Evolutionary conservation across 2,113 vertebrate genomes (phyloP), one percentile per base, ranked within the genome.

Genomic region (Saiga tatarica): DNA sequence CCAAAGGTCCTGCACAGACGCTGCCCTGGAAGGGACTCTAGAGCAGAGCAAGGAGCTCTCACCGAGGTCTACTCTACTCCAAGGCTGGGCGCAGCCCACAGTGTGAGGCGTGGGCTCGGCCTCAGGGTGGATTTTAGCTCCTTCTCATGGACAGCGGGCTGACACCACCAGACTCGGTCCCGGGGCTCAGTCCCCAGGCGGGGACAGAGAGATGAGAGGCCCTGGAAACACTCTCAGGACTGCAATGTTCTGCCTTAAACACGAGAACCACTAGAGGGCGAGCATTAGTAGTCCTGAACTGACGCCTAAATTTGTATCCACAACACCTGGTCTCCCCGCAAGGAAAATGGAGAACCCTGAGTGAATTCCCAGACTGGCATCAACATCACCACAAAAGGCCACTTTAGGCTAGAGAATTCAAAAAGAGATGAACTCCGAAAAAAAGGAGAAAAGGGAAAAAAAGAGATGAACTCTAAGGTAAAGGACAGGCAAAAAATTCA

Each of bases 1-100:
- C 28, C 42, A 0, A 42, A 64, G 0, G 0, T 19, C 3, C 42
- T 8, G 67, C 36, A 26, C 1, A 39, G 59, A 52, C 3, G 33
- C 30, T 16, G 55, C 39, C 57, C 5, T 15, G 47, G 1, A 0
- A 6, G 6, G 23, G 45, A 25, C 19, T 45, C 45, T 23, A 26
- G 14, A 23, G 52, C 50, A 45, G 62, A 57, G 23, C 0, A 57
- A 15, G 53, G 83, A 78, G 95, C 87, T 95, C 90, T 89, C 94
- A 78, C 47, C 3, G 85, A 52, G 71, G 62, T 21, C 62, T 88
- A 5, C 7, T 84, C 78, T 76, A 23, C 52, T 30, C 9, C 16
- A 10, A 14, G 71, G 89, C 23, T 87, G 79, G 64, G 13, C 30
- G 67, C 2, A 71, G 87, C 78, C 81, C 21, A 13, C 0, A 9